Percentiles rank a stretch among this genome's conserved stretches.
These are phyloP conservation scores for Chalcosyrphus nemorum DNA, from an alignment of 2,888 invertebrate genomes.

Conservation along the genomic window DNA sequence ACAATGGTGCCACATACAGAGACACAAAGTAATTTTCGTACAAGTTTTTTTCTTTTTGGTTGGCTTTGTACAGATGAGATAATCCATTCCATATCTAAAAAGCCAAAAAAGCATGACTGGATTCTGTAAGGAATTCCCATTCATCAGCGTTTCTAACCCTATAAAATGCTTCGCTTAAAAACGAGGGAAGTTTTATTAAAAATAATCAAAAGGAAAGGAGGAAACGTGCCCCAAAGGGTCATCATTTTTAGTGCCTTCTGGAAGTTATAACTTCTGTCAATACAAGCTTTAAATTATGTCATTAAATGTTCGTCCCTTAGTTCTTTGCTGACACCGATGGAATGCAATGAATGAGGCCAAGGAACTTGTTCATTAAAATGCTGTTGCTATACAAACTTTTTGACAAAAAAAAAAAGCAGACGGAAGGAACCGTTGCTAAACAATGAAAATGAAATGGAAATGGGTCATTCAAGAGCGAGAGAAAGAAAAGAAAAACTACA, in stretches of 20 bases:
- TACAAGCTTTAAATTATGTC: background rate
- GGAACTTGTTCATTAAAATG: background rate
- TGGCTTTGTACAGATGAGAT: background rate
- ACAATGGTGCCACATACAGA: slow-evolving; percentile 17
- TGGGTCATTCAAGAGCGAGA: background rate
- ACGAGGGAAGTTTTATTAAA: background rate
- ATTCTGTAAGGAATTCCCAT: background rate
- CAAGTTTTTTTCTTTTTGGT: no score
- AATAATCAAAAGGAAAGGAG: background rate
- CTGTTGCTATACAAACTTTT: background rate
- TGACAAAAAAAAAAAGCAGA: background rate
- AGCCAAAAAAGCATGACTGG: slow-evolving; percentile 16
- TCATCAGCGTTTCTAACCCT: background rate
- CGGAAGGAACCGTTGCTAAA: background rate
- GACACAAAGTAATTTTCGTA: slow-evolving; percentile 8
- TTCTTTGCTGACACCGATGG: background rate
- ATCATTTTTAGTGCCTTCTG: background rate
- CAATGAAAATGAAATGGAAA: slow-evolving; percentile 14
- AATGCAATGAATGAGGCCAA: background rate
- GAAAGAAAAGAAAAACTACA: background rate
- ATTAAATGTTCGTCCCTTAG: background rate
- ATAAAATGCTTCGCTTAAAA: background rate
- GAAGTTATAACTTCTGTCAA: slow-evolving; percentile 13
- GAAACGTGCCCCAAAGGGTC: background rate
- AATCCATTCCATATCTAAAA: slow-evolving; percentile 29